These are phyloP conservation scores for Papilio glaucus DNA, from an alignment of 1,140 invertebrate species.

Conservation along the genomic window DNA sequence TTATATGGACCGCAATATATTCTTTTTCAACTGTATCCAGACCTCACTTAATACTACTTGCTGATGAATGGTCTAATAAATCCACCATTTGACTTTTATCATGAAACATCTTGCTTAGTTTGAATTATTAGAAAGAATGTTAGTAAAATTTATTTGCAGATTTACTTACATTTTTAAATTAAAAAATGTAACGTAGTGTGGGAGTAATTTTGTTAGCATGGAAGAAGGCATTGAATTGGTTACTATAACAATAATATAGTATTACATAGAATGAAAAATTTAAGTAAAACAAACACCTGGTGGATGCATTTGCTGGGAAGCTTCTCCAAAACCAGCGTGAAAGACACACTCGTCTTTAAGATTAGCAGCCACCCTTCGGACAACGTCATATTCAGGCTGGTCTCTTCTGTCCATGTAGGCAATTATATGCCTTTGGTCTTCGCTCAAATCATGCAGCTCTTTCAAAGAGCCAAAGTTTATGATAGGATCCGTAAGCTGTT, in stretches of 20 bases:
- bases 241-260: background rate
- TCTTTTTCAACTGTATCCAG: too few species aligned
- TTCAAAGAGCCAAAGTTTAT: conserved; percentile 90
- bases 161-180: too few species aligned
- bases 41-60: too few species aligned
- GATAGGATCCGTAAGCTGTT: conserved; percentile 96
- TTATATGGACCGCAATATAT: too few species aligned
- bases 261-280: background rate
- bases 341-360: conserved; percentile 98
- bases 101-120: too few species aligned
- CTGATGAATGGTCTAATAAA: too few species aligned
- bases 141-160: too few species aligned
- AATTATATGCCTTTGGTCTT: conserved; percentile 95
- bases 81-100: too few species aligned
- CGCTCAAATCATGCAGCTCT: conserved; percentile 91
- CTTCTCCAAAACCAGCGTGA: conserved; percentile 96
- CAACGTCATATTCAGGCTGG: conserved; percentile 90
- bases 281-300: conserved; percentile 79
- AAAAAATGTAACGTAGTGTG: too few species aligned
- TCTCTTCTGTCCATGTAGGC: conserved; percentile 95
- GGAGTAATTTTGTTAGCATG: too few species aligned
- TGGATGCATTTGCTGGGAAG: conserved; percentile 91
- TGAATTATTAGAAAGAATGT: too few species aligned
- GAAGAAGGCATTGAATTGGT: too few species aligned
- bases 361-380: conserved; percentile 92